Base-by-base conservation (phyloP, 2,797 vertebrate genomes). In the Cossypha caffra region DNA sequence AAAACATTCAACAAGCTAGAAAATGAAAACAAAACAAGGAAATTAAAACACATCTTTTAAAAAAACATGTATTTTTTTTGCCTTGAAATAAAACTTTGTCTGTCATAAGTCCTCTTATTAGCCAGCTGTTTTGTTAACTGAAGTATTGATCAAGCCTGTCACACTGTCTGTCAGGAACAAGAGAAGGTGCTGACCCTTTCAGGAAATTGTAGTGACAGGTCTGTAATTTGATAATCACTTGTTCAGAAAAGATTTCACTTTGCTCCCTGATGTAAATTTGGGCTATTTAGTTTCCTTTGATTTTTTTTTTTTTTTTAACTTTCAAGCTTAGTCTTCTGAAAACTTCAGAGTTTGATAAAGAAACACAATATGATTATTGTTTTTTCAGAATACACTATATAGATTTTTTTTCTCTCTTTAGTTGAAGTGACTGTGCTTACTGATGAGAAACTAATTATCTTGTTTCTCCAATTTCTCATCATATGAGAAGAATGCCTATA, bases 191-290 rank as follows among this genome's bases (percentile, higher is more conserved):
- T 96, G 96, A 98, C 97, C 97, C 95, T 91, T 90, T 59, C 93
- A 93, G 96, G 93, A 97, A 96, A 93, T 16, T 5, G 33, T 69
- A 87, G 85, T 90, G 96, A 91, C 92, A 92, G 90, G 86, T 92
- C 92, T 89, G 94, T 95, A 97, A 98, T 97, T 95, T 98, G 98
- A 97, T 97, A 96, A 97, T 93, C 25, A 0, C 67, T 95, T 86
- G 59, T 95, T 96, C 83, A 82, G 82, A 92, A 78, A 97, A 85
- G 80, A 88, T 93, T 95, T 95, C 77, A 82, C 80, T 98, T 95
- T 95, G 51, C 85, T 97, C 94, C 77, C 61, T 81, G 48, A 81
- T 76, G 74, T 78, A 68, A 95, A 83, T 81, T 85, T 5, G 4
- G 5, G 20, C 33, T 88, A 79, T 55, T 91, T 73, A 9, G 25